Conservation (phyloP, 2,113 vertebrate genomes). For the Ariopsis seemanni region DNA sequence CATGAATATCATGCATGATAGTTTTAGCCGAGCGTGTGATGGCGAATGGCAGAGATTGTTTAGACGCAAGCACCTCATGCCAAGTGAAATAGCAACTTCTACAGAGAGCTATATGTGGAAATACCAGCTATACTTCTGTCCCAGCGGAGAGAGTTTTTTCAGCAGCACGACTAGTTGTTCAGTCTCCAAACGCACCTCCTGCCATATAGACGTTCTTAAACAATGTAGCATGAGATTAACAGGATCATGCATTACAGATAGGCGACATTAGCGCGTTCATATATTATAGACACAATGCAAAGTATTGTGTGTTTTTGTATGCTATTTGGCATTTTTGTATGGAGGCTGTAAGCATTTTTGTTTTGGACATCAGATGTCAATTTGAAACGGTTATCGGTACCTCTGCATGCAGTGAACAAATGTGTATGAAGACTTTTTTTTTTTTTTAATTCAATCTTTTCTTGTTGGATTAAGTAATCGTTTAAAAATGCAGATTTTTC, state of each 20-base stretch:
- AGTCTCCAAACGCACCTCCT: background rate
- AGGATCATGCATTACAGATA: background rate
- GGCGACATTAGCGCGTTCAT: background rate
- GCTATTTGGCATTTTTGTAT: background rate
- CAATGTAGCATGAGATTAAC: background rate
- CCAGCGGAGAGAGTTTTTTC: background rate
- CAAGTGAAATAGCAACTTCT: background rate
- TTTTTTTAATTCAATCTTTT: background rate
- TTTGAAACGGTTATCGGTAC: background rate
- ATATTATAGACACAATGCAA: background rate
- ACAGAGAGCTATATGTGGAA: background rate
- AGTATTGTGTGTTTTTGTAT: background rate
- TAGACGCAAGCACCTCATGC: background rate
- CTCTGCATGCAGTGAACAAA: background rate
- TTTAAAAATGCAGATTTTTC: background rate
- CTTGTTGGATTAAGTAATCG: background rate
- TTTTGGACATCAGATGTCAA: background rate
- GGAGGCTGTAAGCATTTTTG: background rate
- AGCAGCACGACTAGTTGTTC: background rate
- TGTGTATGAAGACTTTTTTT: background rate
- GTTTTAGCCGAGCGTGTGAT: background rate
- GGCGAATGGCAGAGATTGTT: background rate
- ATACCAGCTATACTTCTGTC: background rate
- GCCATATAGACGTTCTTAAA: background rate
- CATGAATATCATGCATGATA: background rate